Evolutionary conservation across 2,888 invertebrate species (phyloP), one percentile per base, ranked within the genome.

Genomic region (Cryptocheilus praepositus): DNA sequence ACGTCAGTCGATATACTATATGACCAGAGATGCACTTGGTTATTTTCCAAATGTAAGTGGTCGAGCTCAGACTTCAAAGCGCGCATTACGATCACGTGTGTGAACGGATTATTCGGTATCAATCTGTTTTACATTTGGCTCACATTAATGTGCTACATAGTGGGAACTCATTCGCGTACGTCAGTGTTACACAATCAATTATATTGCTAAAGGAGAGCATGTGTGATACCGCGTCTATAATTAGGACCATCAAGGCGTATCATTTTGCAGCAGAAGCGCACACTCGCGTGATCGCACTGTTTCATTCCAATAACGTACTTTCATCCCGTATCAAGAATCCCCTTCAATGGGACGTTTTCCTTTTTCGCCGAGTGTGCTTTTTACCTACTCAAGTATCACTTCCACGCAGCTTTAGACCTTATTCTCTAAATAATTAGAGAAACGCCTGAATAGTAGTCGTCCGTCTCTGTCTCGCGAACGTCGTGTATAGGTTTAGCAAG

Each of bases 171-270:
- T 36, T 36, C 36, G 36, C 36, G 36, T 7, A 36, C 36, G 11
- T 36, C 36, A 7, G 36, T 1, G 36, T 11, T 36, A 11, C 36
- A 13, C 44, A 19, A 56, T 43, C 43, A 21, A 43, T 56, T 18
- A 43, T 56, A 55, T 5, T 58, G 36, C 16, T 11, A 13, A 16
- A 46, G 28, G 11, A 45, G 18, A 46, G 49, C 51, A 28, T 21
- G 4, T 46, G 11, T 55, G 55, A 67, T 59, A 22, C 49, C 46
- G 51, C 28, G 44, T 67, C 52, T 67, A 60, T 68, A 68, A 64
- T 64, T 59, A 60, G 51, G 64, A 18, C 44, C 22, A 53, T 16
- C n/a, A 18, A 57, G 36, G 51, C 7, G 13, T 19, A 66, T 62
- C 19, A 44, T 3, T 16, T 7, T 43, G 19, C 36, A 11, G 8